These are phyloP conservation scores for Cathartes aura DNA, from an alignment of 2,113 vertebrate species.

Conservation along the genomic window DNA sequence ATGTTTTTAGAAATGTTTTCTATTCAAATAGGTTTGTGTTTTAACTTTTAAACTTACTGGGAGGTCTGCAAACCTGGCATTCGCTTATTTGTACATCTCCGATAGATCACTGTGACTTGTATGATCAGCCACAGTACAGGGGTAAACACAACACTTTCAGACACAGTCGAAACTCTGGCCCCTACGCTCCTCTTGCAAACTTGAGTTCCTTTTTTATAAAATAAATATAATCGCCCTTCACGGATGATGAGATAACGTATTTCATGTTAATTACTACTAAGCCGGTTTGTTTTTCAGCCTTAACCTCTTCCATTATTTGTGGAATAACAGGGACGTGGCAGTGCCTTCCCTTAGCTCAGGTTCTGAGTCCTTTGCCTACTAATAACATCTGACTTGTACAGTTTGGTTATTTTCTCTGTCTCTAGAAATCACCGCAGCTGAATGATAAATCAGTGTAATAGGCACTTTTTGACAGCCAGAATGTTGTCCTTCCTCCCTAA, in stretches of 20 bases:
- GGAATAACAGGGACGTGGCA: background rate
- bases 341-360: background rate
- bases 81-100: background rate
- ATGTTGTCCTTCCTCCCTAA: background rate
- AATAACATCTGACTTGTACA: accelerated
- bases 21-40: background rate
- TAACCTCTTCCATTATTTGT: background rate
- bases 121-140: accelerated
- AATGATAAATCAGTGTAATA: background rate
- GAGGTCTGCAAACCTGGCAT: background rate
- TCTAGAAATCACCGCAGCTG: background rate
- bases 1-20: background rate
- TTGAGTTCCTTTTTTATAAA: background rate
- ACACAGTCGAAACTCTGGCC: accelerated
- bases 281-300: background rate
- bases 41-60: background rate
- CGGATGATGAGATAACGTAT: background rate
- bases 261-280: background rate
- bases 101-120: accelerated
- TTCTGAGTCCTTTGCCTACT: background rate
- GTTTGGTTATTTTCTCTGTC: background rate
- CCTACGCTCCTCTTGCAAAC: background rate
- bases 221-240: background rate
- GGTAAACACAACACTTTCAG: background rate
- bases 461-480: background rate